Evolutionary conservation across 1,140 invertebrate species (phyloP).

Genomic region (Rhagoletis pomonella): DNA sequence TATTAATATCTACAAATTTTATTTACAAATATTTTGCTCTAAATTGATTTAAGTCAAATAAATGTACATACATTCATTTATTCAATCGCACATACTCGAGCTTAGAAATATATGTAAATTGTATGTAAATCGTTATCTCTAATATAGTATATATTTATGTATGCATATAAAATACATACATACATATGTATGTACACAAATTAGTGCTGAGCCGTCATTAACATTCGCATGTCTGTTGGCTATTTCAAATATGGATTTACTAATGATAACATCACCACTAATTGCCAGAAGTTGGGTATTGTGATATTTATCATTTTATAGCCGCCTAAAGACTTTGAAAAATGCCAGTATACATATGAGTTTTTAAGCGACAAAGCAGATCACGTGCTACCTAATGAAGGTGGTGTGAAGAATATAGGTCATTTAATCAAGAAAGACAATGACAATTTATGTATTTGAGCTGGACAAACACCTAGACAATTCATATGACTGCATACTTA

Average conservation of each 20-base stretch:
- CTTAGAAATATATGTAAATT: neutral
- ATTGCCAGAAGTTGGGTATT: constrained; percentile 35
- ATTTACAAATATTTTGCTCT: neutral
- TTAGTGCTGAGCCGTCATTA: constrained; percentile 32
- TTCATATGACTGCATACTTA: neutral
- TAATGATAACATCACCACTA: constrained; percentile 41
- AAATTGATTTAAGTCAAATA: neutral
- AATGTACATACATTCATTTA: neutral
- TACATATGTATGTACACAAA: neutral
- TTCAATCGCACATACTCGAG: neutral
- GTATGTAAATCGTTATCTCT: too few relatives aligned
- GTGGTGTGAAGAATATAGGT: constrained; percentile 16
- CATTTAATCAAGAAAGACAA: constrained; percentile 42
- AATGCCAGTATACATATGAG: neutral
- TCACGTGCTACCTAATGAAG: neutral
- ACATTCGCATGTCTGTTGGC: constrained; percentile 35
- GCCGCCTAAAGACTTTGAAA: constrained; percentile 32
- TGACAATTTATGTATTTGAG: constrained; percentile 18
- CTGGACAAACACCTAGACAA: neutral
- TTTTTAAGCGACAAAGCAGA: neutral
- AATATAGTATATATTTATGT: too few relatives aligned
- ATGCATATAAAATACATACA: neutral
- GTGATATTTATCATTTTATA: constrained; percentile 39
- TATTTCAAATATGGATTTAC: constrained; percentile 44
- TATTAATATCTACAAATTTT: neutral